These are phyloP conservation scores for Clusia tigrina DNA, from an alignment of 2,888 invertebrate genomes.

Conservation along the genomic window DNA sequence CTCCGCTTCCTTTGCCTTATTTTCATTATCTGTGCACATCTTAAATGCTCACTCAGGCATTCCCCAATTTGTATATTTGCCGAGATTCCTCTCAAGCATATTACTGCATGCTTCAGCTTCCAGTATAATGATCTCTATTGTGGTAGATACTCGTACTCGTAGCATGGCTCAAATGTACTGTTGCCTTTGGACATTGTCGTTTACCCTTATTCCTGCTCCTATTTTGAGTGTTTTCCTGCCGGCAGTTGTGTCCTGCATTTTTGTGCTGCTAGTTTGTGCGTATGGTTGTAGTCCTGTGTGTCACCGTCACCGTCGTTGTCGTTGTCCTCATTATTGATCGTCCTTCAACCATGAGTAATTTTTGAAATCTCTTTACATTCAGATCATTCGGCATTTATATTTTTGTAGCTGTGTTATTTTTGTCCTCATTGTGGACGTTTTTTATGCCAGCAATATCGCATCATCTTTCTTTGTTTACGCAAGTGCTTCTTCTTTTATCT, in stretches of 20 bases:
- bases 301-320: no score
- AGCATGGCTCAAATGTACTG: not conserved
- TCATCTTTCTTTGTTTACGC: no score
- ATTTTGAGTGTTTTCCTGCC: no score
- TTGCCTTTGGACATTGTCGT: not conserved
- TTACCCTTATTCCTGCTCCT: not conserved
- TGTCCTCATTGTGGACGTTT: no score
- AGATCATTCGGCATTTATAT: not conserved
- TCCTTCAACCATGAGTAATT: not conserved
- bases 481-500: no score
- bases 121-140: not conserved
- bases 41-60: not conserved
- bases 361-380: not conserved
- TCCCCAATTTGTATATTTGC: slow-evolving; percentile 4
- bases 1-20: slow-evolving; percentile 13
- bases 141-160: not conserved
- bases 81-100: not conserved
- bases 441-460: no score
- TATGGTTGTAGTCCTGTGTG: no score
- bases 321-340: no score
- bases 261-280: no score
- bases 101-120: slow-evolving; percentile 22
- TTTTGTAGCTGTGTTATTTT: not conserved
- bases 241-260: no score
- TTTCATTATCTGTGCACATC: slow-evolving; percentile 2